phyloP scores from a whole-genome alignment of 1,140 invertebrate species.

The Helicoverpa zea region DNA sequence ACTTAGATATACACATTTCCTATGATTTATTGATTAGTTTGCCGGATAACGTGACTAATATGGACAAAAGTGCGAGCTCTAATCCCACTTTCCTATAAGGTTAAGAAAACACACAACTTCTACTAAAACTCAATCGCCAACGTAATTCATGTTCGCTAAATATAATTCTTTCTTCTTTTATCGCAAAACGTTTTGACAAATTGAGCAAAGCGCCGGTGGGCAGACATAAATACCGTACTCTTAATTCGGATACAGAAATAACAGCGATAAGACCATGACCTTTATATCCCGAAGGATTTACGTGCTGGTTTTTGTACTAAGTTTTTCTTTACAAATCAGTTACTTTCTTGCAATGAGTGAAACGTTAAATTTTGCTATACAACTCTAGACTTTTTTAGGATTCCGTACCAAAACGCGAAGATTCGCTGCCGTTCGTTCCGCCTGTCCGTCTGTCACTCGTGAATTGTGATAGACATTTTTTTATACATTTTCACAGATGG shows the following conservation, averaged over 20 bases:
- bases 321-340: not conserved
- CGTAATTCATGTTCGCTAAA: not conserved
- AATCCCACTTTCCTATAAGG: not conserved
- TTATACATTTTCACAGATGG: too few species aligned
- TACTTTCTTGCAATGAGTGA: not conserved
- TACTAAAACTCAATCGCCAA: not conserved
- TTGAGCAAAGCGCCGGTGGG: constrained; percentile 10
- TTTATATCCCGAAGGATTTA: constrained; percentile 7
- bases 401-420: too few species aligned
- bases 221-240: constrained; percentile 4
- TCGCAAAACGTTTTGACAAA: constrained; percentile 24
- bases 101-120: not conserved
- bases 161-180: constrained; percentile 12
- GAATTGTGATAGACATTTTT: too few species aligned
- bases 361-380: not conserved
- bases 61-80: not conserved
- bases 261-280: constrained; percentile 11
- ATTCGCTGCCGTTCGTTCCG: too few species aligned
- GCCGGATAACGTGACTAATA: not conserved
- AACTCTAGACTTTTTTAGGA: too few species aligned
- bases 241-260: constrained; percentile 22
- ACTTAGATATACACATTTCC: not conserved
- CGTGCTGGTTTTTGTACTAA: not conserved
- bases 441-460: too few species aligned
- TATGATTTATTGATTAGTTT: not conserved